Conservation (phyloP, 2,888 invertebrate species). For the Philereme vetulata region DNA sequence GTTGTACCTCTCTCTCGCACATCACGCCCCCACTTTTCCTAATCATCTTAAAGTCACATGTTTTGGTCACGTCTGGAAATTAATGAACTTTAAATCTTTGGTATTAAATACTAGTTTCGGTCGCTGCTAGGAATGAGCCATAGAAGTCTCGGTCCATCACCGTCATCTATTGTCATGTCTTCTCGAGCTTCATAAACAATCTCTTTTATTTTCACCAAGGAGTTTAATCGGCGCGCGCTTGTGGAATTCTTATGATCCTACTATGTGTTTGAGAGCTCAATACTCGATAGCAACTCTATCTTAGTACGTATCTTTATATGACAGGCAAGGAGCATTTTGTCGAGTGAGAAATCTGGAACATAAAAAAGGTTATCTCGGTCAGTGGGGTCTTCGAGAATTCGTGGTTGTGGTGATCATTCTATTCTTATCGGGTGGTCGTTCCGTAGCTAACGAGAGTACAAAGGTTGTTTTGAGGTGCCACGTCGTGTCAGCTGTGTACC, state of each 20-base stretch:
- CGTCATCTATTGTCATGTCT: slow-evolving; percentile 81
- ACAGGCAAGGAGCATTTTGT: neutral
- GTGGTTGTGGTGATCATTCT: slow-evolving; percentile 43
- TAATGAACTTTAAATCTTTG: slow-evolving; percentile 78
- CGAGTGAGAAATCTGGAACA: slow-evolving; percentile 5
- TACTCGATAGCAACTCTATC: neutral
- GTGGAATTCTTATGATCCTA: slow-evolving; percentile 68
- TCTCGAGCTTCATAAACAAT: slow-evolving; percentile 81
- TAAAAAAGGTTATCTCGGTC: slow-evolving; percentile 1
- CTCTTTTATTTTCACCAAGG: slow-evolving; percentile 82
- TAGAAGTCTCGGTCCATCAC: slow-evolving; percentile 72
- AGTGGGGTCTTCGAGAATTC: slow-evolving; percentile 19
- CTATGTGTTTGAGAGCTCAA: slow-evolving; percentile 29
- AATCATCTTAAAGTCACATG: slow-evolving; percentile 81
- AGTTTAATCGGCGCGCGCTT: slow-evolving; percentile 80
- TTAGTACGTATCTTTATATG: neutral
- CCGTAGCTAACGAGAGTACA: slow-evolving; percentile 75
- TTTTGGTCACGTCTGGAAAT: slow-evolving; percentile 71
- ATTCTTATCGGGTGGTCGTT: slow-evolving; percentile 81
- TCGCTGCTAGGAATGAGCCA: slow-evolving; percentile 53
- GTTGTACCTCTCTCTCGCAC: slow-evolving; percentile 65
- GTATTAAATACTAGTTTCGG: slow-evolving; percentile 74
- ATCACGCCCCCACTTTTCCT: slow-evolving; percentile 82
- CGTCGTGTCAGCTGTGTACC: slow-evolving; percentile 66
- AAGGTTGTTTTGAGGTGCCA: slow-evolving; percentile 79